Percentiles rank a stretch among this genome's conserved stretches.
Evolutionary conservation across 2,113 vertebrate species (phyloP).

Genomic region (Bubo blakistoni): DNA sequence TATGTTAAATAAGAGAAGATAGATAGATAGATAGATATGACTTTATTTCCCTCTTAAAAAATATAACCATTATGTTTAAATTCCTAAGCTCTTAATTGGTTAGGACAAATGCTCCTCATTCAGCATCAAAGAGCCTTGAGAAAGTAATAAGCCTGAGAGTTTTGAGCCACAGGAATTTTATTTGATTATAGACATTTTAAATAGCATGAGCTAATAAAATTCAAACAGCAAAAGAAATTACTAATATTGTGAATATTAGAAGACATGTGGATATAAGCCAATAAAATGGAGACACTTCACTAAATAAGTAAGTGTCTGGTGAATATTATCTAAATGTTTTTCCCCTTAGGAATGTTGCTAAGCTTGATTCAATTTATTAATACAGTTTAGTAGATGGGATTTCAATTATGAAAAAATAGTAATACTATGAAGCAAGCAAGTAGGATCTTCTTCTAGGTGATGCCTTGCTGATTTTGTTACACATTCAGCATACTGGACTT

Average conservation of each 20-base stretch:
- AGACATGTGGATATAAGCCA: not conserved
- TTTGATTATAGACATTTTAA: slow-evolving; percentile 8
- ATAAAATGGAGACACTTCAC: not conserved
- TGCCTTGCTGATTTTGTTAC: not conserved
- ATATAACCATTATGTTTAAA: not conserved
- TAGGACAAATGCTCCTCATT: not conserved
- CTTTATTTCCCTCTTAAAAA: not conserved
- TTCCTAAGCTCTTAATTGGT: not conserved
- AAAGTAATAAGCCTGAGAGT: not conserved
- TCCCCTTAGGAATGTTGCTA: not conserved
- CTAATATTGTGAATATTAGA: not conserved
- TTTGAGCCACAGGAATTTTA: slow-evolving; percentile 10
- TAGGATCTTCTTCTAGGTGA: not conserved
- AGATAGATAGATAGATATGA: not conserved
- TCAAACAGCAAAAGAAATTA: slow-evolving; percentile 8
- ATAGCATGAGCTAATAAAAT: not conserved
- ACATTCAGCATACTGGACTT: not conserved
- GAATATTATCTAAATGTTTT: slow-evolving; percentile 24
- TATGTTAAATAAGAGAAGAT: not conserved
- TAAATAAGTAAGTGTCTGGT: not conserved
- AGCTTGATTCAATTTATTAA: slow-evolving; percentile 44
- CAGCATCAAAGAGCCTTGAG: not conserved
- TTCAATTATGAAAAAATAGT: slow-evolving; percentile 13
- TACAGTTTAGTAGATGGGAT: not conserved
- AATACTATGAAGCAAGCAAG: not conserved